These are phyloP conservation scores for Pristis pectinata DNA, from an alignment of 2,797 vertebrate species.

Conservation along the genomic window DNA sequence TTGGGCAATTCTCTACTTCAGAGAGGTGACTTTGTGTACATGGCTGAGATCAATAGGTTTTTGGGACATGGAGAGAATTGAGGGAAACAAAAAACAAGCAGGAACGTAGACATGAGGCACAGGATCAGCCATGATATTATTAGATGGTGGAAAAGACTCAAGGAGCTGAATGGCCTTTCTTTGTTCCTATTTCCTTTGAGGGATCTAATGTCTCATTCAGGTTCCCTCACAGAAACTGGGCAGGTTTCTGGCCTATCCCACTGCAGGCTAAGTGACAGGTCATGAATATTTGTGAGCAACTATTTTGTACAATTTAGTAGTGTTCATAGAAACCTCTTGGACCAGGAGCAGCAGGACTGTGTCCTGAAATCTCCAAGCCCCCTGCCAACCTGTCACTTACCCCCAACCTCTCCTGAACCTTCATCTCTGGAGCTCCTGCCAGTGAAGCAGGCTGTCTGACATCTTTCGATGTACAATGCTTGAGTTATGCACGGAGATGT, in stretches of 20 bases:
- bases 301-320: too few relatives aligned
- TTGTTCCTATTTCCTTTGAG: too few relatives aligned
- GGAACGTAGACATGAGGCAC: too few relatives aligned
- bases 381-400: not conserved
- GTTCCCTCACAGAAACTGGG: not conserved
- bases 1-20: too few relatives aligned
- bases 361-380: not conserved
- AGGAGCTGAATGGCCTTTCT: too few relatives aligned
- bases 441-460: not conserved
- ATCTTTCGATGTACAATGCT: not conserved
- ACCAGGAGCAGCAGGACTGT: not conserved
- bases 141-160: too few relatives aligned
- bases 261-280: not conserved
- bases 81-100: too few relatives aligned
- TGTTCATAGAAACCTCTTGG: not conserved
- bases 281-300: not conserved
- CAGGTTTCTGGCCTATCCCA: not conserved
- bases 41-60: too few relatives aligned
- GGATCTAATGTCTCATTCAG: not conserved
- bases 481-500: not conserved
- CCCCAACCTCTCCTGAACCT: too few relatives aligned
- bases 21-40: too few relatives aligned
- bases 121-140: too few relatives aligned
- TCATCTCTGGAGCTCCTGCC: not conserved
- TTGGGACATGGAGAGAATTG: too few relatives aligned